Conservation (phyloP, 2,113 vertebrate genomes). For the Rhinolophus sinicus region DNA sequence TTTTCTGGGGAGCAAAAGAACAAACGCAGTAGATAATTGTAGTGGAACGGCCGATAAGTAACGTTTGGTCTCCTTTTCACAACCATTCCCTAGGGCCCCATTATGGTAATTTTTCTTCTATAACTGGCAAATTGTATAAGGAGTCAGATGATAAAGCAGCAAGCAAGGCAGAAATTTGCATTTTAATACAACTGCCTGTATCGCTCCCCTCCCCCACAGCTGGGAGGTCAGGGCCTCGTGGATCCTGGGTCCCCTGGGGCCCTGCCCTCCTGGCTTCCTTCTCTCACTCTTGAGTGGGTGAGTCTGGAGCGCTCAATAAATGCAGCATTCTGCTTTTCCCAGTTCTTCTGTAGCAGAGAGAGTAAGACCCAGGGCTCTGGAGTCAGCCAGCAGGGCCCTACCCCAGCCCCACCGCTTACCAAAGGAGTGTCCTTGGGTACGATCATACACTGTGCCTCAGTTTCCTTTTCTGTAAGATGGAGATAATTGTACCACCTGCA, state of each 20-base stretch:
- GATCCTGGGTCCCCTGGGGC: not conserved
- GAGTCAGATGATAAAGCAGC: constrained; percentile 91
- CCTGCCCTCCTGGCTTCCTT: not conserved
- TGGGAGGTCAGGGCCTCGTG: constrained; percentile 59
- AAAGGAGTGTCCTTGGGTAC: not conserved
- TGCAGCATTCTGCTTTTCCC: not conserved
- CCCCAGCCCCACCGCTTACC: fast-evolving
- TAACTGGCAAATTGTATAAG: constrained; percentile 91
- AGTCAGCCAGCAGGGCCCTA: not conserved
- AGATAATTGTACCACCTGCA: not conserved
- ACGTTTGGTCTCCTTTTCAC: constrained; percentile 87
- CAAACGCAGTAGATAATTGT: constrained; percentile 85
- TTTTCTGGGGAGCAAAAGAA: constrained; percentile 77
- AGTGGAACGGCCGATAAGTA: constrained; percentile 83
- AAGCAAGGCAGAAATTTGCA: constrained; percentile 92
- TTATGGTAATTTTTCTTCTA: constrained; percentile 92
- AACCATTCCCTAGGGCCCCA: constrained; percentile 88
- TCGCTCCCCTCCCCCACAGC: constrained; percentile 74
- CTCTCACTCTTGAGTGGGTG: not conserved
- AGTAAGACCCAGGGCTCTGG: not conserved
- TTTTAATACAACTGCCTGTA: constrained; percentile 93
- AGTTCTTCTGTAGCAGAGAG: not conserved
- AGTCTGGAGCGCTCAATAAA: not conserved
- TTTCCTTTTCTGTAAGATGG: not conserved
- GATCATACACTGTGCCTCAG: not conserved